phyloP scores from a whole-genome alignment of 2,797 vertebrate species.

The Epinephelus malabaricus region DNA sequence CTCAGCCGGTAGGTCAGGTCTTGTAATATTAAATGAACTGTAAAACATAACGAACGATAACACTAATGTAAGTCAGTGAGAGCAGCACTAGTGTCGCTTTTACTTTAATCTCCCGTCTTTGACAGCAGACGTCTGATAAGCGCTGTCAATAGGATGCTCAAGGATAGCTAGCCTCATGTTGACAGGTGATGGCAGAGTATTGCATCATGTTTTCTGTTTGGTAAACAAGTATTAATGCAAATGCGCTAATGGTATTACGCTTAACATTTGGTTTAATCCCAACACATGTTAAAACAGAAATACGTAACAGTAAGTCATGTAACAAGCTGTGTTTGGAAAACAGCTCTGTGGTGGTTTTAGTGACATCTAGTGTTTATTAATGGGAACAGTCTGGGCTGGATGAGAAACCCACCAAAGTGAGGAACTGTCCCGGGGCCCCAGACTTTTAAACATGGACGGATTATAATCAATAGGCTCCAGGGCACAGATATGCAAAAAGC shows the following conservation, averaged over 20 bases:
- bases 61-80: neutral
- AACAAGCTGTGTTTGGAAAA: neutral
- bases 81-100: rapidly evolving
- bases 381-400: neutral
- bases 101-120: neutral
- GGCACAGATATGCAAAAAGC: no score
- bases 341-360: slow-evolving; percentile 13
- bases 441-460: no score
- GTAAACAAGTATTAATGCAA: neutral
- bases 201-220: neutral
- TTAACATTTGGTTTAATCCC: neutral
- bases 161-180: slow-evolving; percentile 23
- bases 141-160: neutral
- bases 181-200: neutral
- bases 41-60: neutral
- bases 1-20: slow-evolving; percentile 50
- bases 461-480: no score
- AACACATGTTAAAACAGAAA: neutral
- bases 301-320: neutral
- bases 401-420: neutral
- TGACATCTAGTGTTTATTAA: slow-evolving; percentile 57
- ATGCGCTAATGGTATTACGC: neutral
- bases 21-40: neutral
- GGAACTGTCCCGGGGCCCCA: neutral
- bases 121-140: neutral